Evolutionary conservation across 2,797 vertebrate species (phyloP).

Genomic region (Eulemur mongoz): DNA sequence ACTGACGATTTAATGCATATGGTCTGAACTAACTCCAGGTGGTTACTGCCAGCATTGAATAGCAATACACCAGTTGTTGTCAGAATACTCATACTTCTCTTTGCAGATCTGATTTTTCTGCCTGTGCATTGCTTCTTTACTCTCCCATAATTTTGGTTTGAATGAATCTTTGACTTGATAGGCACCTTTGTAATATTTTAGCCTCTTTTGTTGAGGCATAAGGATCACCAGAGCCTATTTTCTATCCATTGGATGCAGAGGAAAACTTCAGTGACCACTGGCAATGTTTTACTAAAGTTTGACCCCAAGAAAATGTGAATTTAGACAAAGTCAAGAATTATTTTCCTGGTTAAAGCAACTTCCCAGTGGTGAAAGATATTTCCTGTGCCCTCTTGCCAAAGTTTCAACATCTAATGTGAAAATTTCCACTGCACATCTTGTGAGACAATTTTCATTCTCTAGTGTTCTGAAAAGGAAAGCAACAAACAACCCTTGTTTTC

Average conservation of each 20-base stretch:
- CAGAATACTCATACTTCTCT: neutral
- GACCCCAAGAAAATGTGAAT: neutral
- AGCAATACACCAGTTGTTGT: neutral
- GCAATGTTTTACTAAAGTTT: neutral
- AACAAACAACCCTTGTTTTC: neutral
- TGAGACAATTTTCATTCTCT: neutral
- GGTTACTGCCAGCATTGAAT: neutral
- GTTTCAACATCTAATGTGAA: neutral
- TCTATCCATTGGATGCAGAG: neutral
- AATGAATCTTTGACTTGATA: neutral
- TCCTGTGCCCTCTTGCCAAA: neutral
- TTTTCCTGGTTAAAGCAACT: neutral
- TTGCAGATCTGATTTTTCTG: neutral
- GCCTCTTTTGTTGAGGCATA: neutral
- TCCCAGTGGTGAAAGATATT: neutral
- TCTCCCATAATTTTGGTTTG: neutral
- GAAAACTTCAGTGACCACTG: neutral
- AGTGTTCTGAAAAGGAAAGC: neutral
- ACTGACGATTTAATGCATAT: neutral
- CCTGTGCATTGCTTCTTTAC: neutral
- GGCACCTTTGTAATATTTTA: neutral
- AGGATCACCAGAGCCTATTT: neutral
- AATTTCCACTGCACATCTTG: neutral
- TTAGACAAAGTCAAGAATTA: constrained; percentile 5
- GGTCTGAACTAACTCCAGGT: neutral